Conservation (phyloP, 92 coral and sea anemone species). For the Micromussa lordhowensis region DNA sequence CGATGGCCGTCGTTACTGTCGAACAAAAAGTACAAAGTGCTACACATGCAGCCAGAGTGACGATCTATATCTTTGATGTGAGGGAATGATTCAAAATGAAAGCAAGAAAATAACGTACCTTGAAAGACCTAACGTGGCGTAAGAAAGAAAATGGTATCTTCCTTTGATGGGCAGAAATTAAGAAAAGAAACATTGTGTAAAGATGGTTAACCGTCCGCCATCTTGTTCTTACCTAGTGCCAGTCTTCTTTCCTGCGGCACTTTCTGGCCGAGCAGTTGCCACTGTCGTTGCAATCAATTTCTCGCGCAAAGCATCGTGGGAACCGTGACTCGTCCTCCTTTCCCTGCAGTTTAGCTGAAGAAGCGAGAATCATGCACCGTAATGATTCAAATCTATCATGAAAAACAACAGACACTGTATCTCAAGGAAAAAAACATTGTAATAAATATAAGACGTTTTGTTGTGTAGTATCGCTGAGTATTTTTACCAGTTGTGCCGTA, state of each 20-base stretch:
- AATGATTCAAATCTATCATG: too few species aligned
- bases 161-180: not conserved
- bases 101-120: slow-evolving; percentile 9
- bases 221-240: slow-evolving; percentile 13
- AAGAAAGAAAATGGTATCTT: not conserved
- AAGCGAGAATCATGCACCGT: too few species aligned
- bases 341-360: too few species aligned
- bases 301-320: too few species aligned
- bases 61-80: not conserved
- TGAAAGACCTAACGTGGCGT: not conserved
- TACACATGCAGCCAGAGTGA: too few species aligned
- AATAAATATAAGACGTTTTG: too few species aligned
- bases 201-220: slow-evolving; percentile 6
- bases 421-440: too few species aligned
- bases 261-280: not conserved
- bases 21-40: not conserved
- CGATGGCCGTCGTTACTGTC: not conserved
- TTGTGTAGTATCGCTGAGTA: too few species aligned
- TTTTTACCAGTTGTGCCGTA: too few species aligned
- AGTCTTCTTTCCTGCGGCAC: slow-evolving; percentile 13
- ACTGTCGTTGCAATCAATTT: too few species aligned
- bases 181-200: slow-evolving; percentile 1
- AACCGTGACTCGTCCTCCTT: too few species aligned
- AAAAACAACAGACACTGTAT: too few species aligned
- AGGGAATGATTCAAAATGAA: not conserved